Conservation (phyloP, 2,888 invertebrate species). For the Anorthoa munda region DNA sequence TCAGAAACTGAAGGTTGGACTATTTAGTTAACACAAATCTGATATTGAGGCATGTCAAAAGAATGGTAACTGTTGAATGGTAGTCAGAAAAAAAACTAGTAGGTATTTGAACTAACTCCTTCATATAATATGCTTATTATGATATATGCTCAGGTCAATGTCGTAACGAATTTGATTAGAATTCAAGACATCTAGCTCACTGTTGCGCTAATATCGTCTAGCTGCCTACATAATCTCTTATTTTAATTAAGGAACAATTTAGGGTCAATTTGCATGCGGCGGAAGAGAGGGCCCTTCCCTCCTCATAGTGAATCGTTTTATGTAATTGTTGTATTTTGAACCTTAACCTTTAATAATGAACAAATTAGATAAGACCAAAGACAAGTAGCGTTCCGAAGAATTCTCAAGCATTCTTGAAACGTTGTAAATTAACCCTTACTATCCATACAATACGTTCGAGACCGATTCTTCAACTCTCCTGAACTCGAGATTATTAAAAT, state of each 20-base stretch:
- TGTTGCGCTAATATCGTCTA: slow-evolving; percentile 12
- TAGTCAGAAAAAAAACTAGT: slow-evolving; percentile 1
- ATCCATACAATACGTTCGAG: not conserved
- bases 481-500: not conserved
- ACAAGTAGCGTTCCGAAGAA: slow-evolving; percentile 8
- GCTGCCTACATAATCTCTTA: slow-evolving; percentile 30
- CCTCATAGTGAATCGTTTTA: slow-evolving; percentile 13
- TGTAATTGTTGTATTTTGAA: slow-evolving; percentile 36
- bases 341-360: slow-evolving; percentile 26
- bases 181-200: slow-evolving; percentile 21
- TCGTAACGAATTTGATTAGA: slow-evolving; percentile 21
- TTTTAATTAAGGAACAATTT: slow-evolving; percentile 50
- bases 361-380: slow-evolving; percentile 27
- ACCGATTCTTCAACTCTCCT: not conserved
- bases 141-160: slow-evolving; percentile 26
- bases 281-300: slow-evolving; percentile 35
- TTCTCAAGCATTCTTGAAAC: slow-evolving; percentile 16
- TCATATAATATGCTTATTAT: not conserved
- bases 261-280: slow-evolving; percentile 37
- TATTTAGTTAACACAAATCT: no score
- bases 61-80: not conserved
- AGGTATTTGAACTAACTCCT: not conserved
- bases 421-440: not conserved
- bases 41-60: not conserved
- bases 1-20: no score